These are phyloP conservation scores for Octonoba sinensis DNA, from an alignment of 2,888 invertebrate species.

Conservation along the genomic window DNA sequence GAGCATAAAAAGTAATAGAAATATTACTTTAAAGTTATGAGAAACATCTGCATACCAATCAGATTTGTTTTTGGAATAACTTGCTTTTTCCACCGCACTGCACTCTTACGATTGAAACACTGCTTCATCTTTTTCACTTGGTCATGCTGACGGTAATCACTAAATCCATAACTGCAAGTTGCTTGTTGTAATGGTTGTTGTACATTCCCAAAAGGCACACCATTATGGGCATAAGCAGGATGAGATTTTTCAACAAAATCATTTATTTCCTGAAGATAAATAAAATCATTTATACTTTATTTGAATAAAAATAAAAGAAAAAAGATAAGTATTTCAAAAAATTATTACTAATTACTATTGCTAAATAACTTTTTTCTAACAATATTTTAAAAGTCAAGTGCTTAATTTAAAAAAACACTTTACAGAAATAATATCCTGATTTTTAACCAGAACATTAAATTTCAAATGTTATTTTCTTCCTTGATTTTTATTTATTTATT, in stretches of 20 bases:
- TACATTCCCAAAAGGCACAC: conserved; percentile 64
- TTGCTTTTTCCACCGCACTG: conserved; percentile 30
- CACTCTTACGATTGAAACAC: conserved; percentile 38
- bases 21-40: too few species aligned
- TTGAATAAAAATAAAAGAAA: too few species aligned
- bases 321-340: too few species aligned
- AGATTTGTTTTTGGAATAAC: conserved; percentile 39
- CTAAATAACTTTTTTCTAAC: too few species aligned
- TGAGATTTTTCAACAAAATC: conserved; percentile 45
- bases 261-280: conserved; percentile 33
- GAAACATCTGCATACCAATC: background rate
- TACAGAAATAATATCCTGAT: too few species aligned
- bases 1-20: background rate
- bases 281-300: background rate
- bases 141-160: conserved; percentile 60
- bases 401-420: too few species aligned
- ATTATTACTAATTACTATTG: too few species aligned
- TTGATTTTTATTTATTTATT: too few species aligned
- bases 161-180: conserved; percentile 51
- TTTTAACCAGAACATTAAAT: too few species aligned
- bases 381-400: too few species aligned
- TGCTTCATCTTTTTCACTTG: conserved; percentile 61
- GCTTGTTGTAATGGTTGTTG: conserved; percentile 15
- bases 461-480: too few species aligned
- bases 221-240: conserved; percentile 65